phyloP scores from a whole-genome alignment of 2,113 vertebrate species.

The Cranoglanis bouderius region DNA sequence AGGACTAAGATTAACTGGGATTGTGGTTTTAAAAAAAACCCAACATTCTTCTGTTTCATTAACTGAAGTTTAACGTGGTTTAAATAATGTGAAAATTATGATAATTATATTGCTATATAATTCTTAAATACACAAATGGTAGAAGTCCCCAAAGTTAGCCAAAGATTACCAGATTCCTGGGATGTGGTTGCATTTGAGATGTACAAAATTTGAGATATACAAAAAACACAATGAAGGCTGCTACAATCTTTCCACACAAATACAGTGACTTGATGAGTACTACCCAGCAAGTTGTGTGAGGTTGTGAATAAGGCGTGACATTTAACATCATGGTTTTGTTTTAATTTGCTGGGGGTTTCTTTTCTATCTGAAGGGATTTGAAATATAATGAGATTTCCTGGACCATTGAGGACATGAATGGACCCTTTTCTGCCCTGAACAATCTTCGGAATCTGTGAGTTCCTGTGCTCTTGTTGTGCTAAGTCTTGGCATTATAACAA shows the following conservation, averaged over 20 bases:
- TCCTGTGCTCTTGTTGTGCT: background rate
- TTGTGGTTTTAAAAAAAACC: background rate
- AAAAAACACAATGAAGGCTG: too few relatives aligned
- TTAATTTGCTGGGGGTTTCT: constrained; percentile 27
- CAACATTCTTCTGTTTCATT: background rate
- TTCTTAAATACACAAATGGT: background rate
- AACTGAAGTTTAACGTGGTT: background rate
- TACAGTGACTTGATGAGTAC: constrained; percentile 56
- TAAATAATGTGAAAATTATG: background rate
- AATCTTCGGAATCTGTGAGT: constrained; percentile 87
- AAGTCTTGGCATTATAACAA: background rate
- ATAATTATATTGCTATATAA: background rate
- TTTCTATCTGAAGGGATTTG: constrained; percentile 78
- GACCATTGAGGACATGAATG: constrained; percentile 99
- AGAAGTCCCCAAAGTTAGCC: background rate
- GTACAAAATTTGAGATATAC: too few relatives aligned
- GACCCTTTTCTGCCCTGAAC: constrained; percentile 91
- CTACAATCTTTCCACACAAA: constrained; percentile 17
- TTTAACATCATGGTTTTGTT: constrained; percentile 52
- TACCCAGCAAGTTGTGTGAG: constrained; percentile 49
- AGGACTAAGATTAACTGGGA: background rate
- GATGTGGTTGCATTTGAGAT: too few relatives aligned
- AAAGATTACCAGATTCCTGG: background rate
- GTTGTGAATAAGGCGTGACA: constrained; percentile 18
- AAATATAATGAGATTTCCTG: constrained; percentile 97